Evolutionary conservation across 1,140 invertebrate genomes (phyloP).

Genomic region (Harlomillsia oculata): DNA sequence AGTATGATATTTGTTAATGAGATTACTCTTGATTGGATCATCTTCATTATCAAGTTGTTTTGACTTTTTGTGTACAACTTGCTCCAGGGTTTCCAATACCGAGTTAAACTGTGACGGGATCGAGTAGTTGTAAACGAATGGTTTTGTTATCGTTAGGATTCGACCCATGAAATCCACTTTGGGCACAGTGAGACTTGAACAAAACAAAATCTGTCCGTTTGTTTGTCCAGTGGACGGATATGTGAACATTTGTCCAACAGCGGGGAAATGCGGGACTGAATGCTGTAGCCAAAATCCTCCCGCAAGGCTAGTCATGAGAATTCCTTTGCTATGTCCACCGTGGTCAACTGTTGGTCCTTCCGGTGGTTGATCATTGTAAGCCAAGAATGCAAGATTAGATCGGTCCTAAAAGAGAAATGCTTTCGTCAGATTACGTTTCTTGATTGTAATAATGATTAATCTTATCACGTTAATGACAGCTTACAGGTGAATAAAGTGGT

Average conservation of each 20-base stretch:
- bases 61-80: slow-evolving; percentile 1
- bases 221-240: slow-evolving; percentile 61
- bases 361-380: slow-evolving; percentile 79
- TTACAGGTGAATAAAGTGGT: slow-evolving; percentile 51
- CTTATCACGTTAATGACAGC: slow-evolving; percentile 25
- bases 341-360: slow-evolving; percentile 43
- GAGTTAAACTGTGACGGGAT: slow-evolving; percentile 12
- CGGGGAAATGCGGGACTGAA: slow-evolving; percentile 76
- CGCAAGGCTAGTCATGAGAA: slow-evolving; percentile 57
- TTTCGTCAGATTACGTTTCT: slow-evolving; percentile 4
- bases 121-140: slow-evolving; percentile 19
- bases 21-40: not conserved
- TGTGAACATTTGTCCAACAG: slow-evolving; percentile 49
- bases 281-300: slow-evolving; percentile 82
- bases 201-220: slow-evolving; percentile 80
- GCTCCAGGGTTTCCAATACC: slow-evolving; percentile 10
- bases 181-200: slow-evolving; percentile 57
- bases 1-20: not conserved
- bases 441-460: slow-evolving; percentile 17
- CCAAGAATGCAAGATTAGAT: slow-evolving; percentile 43
- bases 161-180: slow-evolving; percentile 46
- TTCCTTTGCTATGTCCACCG: slow-evolving; percentile 77
- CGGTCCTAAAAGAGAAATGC: slow-evolving; percentile 4
- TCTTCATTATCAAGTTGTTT: not conserved
- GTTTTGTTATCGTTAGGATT: slow-evolving; percentile 23